These are phyloP conservation scores for Vulpes vulpes DNA, from an alignment of 2,113 vertebrate genomes.

Conservation along the genomic window DNA sequence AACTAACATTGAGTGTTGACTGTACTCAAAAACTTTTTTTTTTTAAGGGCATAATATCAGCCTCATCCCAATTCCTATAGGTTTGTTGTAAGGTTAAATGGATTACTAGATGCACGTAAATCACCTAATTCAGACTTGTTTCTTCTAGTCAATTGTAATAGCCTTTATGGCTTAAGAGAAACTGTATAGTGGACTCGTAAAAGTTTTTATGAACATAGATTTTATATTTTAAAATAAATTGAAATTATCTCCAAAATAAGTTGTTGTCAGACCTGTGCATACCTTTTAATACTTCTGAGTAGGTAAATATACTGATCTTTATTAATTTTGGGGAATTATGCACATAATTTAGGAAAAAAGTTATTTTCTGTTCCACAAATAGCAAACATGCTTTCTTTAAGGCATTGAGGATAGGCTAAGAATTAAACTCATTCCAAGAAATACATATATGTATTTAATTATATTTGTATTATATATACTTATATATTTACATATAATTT, in stretches of 20 bases:
- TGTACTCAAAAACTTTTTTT: neutral
- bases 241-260: neutral
- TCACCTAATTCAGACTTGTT: neutral
- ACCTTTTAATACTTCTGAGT: neutral
- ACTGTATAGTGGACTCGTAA: neutral
- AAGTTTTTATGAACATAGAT: neutral
- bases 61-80: neutral
- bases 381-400: neutral
- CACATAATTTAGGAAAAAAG: neutral
- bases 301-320: neutral
- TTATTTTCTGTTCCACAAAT: neutral
- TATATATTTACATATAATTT: neutral
- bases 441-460: neutral
- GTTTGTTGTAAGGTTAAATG: neutral
- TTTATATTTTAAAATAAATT: neutral
- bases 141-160: neutral
- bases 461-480: neutral
- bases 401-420: neutral
- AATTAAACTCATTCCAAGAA: neutral
- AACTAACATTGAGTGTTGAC: neutral
- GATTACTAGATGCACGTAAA: neutral
- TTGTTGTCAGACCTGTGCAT: neutral
- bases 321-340: neutral
- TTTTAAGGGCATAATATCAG: neutral
- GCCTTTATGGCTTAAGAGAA: neutral